Conservation (phyloP, 2,888 invertebrate genomes). For the Drosophila buzzatii region DNA sequence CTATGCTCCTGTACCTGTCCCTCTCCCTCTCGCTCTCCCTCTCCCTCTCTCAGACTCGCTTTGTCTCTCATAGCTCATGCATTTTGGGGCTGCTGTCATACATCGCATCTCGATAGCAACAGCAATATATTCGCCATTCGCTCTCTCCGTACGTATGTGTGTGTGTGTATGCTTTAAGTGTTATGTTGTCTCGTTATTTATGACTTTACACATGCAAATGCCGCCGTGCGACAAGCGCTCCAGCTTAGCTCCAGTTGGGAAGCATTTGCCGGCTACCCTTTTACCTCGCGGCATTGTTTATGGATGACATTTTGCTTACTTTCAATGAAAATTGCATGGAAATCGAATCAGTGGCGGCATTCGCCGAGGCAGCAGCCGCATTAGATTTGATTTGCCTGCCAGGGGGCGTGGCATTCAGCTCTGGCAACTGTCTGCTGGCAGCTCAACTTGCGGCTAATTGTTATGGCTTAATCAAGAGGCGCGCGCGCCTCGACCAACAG, state of each 20-base stretch:
- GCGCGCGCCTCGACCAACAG: slow-evolving; percentile 32
- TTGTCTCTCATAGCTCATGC: slow-evolving; percentile 64
- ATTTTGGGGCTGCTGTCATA: slow-evolving; percentile 72
- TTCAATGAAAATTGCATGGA: slow-evolving; percentile 80
- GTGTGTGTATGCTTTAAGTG: slow-evolving; percentile 63
- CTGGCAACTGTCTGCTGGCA: slow-evolving; percentile 5
- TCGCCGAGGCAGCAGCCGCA: slow-evolving; percentile 15
- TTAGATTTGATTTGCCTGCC: slow-evolving; percentile 65
- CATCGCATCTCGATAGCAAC: slow-evolving; percentile 71
- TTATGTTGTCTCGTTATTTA: slow-evolving; percentile 81
- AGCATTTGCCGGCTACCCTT: slow-evolving; percentile 43
- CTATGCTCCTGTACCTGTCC: background rate
- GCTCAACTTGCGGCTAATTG: slow-evolving; percentile 59
- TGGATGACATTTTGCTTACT: slow-evolving; percentile 71
- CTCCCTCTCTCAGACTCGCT: background rate
- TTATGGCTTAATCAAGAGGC: slow-evolving; percentile 73
- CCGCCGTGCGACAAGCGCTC: slow-evolving; percentile 72
- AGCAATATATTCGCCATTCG: slow-evolving; percentile 35
- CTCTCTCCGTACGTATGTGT: slow-evolving; percentile 19
- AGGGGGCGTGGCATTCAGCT: background rate
- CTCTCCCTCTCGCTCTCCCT: background rate
- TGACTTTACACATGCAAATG: slow-evolving; percentile 84
- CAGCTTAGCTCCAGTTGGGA: slow-evolving; percentile 66
- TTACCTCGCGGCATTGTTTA: slow-evolving; percentile 76
- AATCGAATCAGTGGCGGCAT: slow-evolving; percentile 70